Conservation (phyloP, 2,888 invertebrate species). For the Xestia sexstrigata region DNA sequence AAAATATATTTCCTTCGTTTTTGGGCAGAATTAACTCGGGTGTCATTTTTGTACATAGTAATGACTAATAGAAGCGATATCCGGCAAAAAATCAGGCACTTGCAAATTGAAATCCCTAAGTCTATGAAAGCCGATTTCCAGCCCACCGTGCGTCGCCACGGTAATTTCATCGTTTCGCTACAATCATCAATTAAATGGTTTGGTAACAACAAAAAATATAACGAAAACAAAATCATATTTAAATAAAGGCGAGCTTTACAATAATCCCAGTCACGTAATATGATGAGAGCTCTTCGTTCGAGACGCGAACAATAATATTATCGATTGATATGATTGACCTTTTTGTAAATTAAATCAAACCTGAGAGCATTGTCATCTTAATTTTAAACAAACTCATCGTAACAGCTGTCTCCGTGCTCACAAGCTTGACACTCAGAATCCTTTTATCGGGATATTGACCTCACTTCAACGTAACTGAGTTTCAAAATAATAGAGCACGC, state of each 20-base stretch:
- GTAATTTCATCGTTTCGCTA: neutral
- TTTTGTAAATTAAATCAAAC: conserved; percentile 23
- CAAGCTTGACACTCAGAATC: neutral
- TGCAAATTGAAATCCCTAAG: too few relatives aligned
- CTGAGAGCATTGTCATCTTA: conserved; percentile 14
- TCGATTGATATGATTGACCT: conserved; percentile 26
- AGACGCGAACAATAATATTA: conserved; percentile 14
- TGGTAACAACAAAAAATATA: neutral
- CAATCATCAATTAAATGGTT: neutral
- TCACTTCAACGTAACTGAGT: neutral
- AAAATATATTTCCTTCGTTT: too few relatives aligned
- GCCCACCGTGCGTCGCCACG: too few relatives aligned
- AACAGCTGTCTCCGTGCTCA: neutral
- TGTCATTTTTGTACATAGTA: too few relatives aligned
- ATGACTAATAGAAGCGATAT: too few relatives aligned
- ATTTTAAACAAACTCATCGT: conserved; percentile 18
- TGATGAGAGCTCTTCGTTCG: neutral
- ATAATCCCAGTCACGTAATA: neutral
- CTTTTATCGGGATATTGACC: conserved; percentile 5
- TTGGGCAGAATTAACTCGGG: too few relatives aligned
- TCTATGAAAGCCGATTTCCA: too few relatives aligned
- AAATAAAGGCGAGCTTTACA: neutral
- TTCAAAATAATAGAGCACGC: conserved; percentile 2
- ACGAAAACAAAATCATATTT: neutral
- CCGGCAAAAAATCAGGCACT: too few relatives aligned